These are phyloP conservation scores for Orthosia cruda DNA, from an alignment of 2,888 invertebrate genomes.

Conservation along the genomic window DNA sequence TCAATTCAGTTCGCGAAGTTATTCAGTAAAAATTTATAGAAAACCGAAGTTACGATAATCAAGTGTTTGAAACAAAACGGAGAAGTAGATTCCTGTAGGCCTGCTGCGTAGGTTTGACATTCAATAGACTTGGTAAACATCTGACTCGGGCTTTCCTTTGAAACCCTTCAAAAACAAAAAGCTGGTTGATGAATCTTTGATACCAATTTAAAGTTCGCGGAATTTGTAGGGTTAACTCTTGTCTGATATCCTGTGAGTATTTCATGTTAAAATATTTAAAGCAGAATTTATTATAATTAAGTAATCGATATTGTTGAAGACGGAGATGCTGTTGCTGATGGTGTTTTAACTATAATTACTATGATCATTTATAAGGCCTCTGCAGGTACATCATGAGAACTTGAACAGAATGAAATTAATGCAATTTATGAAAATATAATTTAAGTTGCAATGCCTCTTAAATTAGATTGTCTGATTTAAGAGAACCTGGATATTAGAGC, in stretches of 20 bases:
- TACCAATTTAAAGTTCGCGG: constrained; percentile 66
- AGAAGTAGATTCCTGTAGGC: neutral
- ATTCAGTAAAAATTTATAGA: constrained; percentile 46
- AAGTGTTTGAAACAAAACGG: constrained; percentile 62
- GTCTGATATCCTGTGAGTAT: constrained; percentile 31
- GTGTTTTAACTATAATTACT: constrained; percentile 3
- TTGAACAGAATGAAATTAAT: no score
- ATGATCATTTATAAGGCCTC: constrained; percentile 13
- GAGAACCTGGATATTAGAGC: no score
- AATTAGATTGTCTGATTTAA: no score
- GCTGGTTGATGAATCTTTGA: constrained; percentile 49
- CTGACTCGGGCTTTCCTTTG: no score
- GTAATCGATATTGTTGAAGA: constrained; percentile 10
- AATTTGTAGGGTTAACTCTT: constrained; percentile 48
- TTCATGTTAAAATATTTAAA: constrained; percentile 27
- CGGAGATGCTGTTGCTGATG: neutral
- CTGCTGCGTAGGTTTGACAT: no score
- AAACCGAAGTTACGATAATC: constrained; percentile 60
- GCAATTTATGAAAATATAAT: no score
- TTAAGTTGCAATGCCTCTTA: no score
- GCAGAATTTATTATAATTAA: constrained; percentile 32
- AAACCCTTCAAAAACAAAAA: no score
- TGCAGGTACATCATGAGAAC: neutral
- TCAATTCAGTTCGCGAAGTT: neutral
- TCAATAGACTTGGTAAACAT: no score